Percentiles rank a stretch among this genome's conserved stretches.
Evolutionary conservation across 1,140 invertebrate genomes (phyloP).

Genomic region (Potamilus streckersoni): DNA sequence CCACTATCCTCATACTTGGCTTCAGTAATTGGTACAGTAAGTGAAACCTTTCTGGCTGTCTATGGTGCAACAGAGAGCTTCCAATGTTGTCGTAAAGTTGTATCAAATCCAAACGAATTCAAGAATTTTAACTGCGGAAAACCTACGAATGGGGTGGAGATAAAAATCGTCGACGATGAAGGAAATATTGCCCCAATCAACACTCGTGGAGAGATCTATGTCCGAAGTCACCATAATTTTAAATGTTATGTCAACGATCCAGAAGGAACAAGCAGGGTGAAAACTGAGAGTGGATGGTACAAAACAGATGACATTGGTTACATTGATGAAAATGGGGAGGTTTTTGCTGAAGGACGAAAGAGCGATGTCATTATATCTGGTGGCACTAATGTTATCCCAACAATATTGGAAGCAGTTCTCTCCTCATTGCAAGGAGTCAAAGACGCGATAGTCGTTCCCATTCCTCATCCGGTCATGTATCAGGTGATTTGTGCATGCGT

Average conservation of each 20-base stretch:
- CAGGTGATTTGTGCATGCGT: conserved; percentile 22
- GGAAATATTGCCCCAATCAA: not conserved
- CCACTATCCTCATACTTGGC: conserved; percentile 2
- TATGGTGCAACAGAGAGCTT: conserved; percentile 8
- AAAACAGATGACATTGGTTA: conserved; percentile 66
- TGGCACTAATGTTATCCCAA: conserved; percentile 24
- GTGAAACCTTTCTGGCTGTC: not conserved
- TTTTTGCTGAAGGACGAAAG: conserved; percentile 22
- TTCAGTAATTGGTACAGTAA: conserved; percentile 1
- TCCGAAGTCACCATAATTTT: conserved; percentile 43
- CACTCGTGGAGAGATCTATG: conserved; percentile 18
- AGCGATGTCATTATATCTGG: conserved; percentile 29
- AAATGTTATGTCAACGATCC: conserved; percentile 77
- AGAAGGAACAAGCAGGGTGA: conserved; percentile 61
- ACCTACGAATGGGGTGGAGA: conserved; percentile 1
- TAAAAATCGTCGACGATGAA: conserved; percentile 28
- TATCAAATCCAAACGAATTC: conserved; percentile 1
- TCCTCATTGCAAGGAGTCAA: conserved; percentile 1
- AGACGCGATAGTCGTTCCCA: conserved; percentile 20
- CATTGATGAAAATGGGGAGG: conserved; percentile 36
- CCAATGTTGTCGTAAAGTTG: not conserved
- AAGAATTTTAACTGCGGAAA: conserved; percentile 3
- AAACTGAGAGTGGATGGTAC: conserved; percentile 68
- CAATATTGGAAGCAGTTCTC: conserved; percentile 16
- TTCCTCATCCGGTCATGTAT: conserved; percentile 20